phyloP scores from a whole-genome alignment of 23 tunicate species.

The Halocynthia aurantium region DNA sequence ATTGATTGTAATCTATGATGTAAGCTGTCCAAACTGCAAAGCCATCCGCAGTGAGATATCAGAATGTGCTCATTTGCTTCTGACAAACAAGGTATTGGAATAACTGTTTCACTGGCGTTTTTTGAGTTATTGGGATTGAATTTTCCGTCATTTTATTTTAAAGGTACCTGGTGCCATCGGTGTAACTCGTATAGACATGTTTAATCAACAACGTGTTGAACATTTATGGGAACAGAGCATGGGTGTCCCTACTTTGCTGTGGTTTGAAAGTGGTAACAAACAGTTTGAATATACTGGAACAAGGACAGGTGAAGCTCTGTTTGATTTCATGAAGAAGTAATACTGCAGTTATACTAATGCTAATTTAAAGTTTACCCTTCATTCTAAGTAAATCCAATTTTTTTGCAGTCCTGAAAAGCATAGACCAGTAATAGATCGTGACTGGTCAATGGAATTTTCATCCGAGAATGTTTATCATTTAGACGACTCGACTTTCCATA shows the following conservation, averaged over 20 bases:
- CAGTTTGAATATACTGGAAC: constrained; percentile 69
- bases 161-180: constrained; percentile 60
- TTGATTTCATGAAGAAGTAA: constrained; percentile 68
- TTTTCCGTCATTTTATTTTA: background rate
- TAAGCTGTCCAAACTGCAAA: constrained; percentile 78
- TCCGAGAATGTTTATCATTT: constrained; percentile 63
- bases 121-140: background rate
- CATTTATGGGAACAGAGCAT: constrained; percentile 55
- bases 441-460: constrained; percentile 72
- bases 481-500: constrained; percentile 38
- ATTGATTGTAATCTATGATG: constrained; percentile 52
- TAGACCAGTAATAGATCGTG: constrained; percentile 15
- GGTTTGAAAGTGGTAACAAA: constrained; percentile 58
- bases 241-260: constrained; percentile 82
- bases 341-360: too few species aligned
- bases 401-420: constrained; percentile 47
- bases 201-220: constrained; percentile 26
- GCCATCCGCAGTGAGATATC: constrained; percentile 34
- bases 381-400: background rate
- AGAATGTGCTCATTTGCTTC: background rate
- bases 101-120: background rate
- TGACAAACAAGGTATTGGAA: background rate
- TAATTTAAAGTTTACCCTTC: too few species aligned
- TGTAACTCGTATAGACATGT: constrained; percentile 44
- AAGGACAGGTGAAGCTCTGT: constrained; percentile 34